Evolutionary conservation across 2,113 vertebrate genomes (phyloP).

Genomic region (Carassius auratus): DNA sequence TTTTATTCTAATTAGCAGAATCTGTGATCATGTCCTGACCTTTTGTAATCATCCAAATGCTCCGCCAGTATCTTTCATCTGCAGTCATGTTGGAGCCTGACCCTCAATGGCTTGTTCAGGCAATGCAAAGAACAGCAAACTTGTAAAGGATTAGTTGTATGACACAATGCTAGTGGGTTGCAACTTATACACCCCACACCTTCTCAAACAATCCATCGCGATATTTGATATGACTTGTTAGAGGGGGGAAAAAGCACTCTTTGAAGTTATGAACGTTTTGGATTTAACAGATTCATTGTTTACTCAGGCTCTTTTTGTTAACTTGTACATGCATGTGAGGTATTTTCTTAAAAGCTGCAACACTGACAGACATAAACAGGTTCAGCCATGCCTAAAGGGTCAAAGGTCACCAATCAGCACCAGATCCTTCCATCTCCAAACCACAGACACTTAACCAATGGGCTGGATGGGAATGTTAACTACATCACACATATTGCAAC

Average conservation of each 20-base stretch:
- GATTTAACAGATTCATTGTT: too few species aligned
- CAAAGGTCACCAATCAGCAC: neutral
- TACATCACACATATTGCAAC: neutral
- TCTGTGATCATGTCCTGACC: neutral
- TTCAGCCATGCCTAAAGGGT: neutral
- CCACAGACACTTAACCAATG: neutral
- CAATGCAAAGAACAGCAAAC: neutral
- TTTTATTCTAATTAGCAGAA: neutral
- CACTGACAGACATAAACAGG: neutral
- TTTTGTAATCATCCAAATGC: neutral
- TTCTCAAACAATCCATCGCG: neutral
- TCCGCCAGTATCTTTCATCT: neutral
- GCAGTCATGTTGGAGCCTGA: neutral
- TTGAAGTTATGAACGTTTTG: too few species aligned
- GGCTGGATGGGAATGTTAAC: neutral
- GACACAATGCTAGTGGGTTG: neutral
- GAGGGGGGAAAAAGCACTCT: too few species aligned
- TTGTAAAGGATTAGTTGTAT: neutral
- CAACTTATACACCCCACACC: neutral
- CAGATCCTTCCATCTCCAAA: constrained; percentile 3
- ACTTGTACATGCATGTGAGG: neutral
- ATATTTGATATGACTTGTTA: neutral
- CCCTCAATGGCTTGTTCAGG: neutral
- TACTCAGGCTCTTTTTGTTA: too few species aligned
- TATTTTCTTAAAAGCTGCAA: neutral